phyloP scores from a whole-genome alignment of 2,888 invertebrate species.

The Gortyna flavago region DNA sequence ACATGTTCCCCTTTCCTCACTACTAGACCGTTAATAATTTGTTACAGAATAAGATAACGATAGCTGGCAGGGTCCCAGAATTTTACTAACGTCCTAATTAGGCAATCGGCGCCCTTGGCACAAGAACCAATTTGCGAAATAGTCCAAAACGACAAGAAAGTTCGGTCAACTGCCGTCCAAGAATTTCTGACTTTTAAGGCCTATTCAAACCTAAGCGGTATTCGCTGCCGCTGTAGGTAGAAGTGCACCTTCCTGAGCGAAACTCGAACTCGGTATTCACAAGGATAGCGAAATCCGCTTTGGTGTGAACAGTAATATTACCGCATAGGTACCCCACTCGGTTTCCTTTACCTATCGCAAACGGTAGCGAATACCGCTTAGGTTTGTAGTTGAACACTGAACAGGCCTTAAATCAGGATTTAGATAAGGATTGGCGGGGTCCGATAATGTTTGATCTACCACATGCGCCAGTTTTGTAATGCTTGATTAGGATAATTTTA shows the following conservation, averaged over 20 bases:
- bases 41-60: conserved; percentile 55
- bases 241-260: too few relatives aligned
- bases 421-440: conserved; percentile 15
- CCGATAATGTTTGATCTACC: conserved; percentile 1
- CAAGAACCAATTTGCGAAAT: conserved; percentile 51
- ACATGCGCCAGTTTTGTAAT: conserved; percentile 12
- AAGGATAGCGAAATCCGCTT: too few relatives aligned
- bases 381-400: too few relatives aligned
- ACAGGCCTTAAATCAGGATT: too few relatives aligned
- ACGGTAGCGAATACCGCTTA: too few relatives aligned
- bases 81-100: conserved; percentile 50
- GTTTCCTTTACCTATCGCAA: too few relatives aligned
- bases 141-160: conserved; percentile 53
- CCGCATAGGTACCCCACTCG: too few relatives aligned
- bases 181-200: conserved; percentile 57
- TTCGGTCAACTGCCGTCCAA: conserved; percentile 46
- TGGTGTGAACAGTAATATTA: too few relatives aligned
- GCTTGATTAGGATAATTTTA: conserved; percentile 5
- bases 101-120: conserved; percentile 56
- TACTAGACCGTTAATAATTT: conserved; percentile 55
- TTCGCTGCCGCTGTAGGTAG: too few relatives aligned
- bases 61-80: conserved; percentile 49
- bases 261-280: too few relatives aligned
- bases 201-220: too few relatives aligned
- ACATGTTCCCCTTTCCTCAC: conserved; percentile 33